A percentile compares a stretch with the other conserved stretches of the same genome.
phyloP scores from a whole-genome alignment of 2,113 vertebrate species.

The Dromiciops gliroides region DNA sequence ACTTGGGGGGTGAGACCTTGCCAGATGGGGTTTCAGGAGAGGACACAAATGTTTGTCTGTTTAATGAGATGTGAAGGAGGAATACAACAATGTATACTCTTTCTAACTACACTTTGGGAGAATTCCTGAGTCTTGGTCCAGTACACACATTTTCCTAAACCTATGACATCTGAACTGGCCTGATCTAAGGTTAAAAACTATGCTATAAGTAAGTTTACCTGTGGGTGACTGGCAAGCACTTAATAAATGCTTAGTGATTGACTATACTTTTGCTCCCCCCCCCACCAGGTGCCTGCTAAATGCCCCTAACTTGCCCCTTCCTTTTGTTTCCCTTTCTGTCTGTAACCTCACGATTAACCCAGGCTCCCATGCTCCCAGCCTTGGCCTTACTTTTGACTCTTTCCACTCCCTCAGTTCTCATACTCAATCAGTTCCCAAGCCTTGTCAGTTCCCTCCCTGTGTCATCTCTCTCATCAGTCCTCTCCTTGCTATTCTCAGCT shows the following conservation, averaged over 20 bases:
- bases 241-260: neutral
- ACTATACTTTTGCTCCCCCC: neutral
- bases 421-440: neutral
- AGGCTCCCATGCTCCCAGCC: neutral
- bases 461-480: neutral
- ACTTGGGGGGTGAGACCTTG: slow-evolving; percentile 21
- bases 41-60: slow-evolving; percentile 25
- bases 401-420: neutral
- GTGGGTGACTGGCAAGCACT: neutral
- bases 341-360: neutral
- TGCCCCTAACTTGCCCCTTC: neutral
- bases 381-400: neutral
- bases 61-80: slow-evolving; percentile 21
- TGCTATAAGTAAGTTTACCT: neutral
- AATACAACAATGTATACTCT: slow-evolving; percentile 22
- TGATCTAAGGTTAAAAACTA: neutral
- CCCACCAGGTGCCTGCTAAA: neutral
- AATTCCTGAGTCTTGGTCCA: neutral
- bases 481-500: neutral
- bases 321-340: slow-evolving; percentile 18
- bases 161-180: neutral
- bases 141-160: neutral
- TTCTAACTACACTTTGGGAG: neutral
- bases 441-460: neutral
- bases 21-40: neutral